Evolutionary conservation across 2,797 vertebrate species (phyloP).

Genomic region (Urosaurus nigricauda): DNA sequence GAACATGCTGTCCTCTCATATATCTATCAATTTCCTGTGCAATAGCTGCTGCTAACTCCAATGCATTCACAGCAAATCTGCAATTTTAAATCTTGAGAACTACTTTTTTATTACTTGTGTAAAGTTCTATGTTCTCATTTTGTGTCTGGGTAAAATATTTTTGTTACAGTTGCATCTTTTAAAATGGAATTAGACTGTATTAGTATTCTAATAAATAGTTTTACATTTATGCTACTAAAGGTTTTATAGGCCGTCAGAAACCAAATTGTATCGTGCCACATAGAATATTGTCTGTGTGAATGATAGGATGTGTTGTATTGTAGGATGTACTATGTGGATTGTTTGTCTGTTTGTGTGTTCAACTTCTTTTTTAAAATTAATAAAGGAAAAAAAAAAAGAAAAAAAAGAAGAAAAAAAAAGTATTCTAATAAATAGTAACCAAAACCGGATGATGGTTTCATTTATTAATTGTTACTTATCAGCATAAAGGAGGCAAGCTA

Average conservation of each 20-base stretch:
- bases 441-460: not conserved
- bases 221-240: too few relatives aligned
- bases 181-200: not conserved
- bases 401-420: too few relatives aligned
- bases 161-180: not conserved
- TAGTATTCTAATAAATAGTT: not conserved
- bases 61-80: constrained; percentile 11
- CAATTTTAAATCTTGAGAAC: constrained; percentile 7
- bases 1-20: constrained; percentile 41
- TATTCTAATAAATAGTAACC: not conserved
- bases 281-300: too few relatives aligned
- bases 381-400: too few relatives aligned
- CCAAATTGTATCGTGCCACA: too few relatives aligned
- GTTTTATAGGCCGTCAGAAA: too few relatives aligned
- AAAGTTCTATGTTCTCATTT: constrained; percentile 8
- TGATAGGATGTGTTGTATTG: too few relatives aligned
- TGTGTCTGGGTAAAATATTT: not conserved
- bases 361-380: too few relatives aligned
- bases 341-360: too few relatives aligned
- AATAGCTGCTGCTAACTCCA: constrained; percentile 25
- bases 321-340: too few relatives aligned
- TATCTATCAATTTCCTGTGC: not conserved
- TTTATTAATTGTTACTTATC: not conserved
- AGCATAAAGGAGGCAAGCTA: not conserved
- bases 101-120: not conserved